These are phyloP conservation scores for Lycia hirtaria DNA, from an alignment of 2,888 invertebrate species.

Conservation along the genomic window DNA sequence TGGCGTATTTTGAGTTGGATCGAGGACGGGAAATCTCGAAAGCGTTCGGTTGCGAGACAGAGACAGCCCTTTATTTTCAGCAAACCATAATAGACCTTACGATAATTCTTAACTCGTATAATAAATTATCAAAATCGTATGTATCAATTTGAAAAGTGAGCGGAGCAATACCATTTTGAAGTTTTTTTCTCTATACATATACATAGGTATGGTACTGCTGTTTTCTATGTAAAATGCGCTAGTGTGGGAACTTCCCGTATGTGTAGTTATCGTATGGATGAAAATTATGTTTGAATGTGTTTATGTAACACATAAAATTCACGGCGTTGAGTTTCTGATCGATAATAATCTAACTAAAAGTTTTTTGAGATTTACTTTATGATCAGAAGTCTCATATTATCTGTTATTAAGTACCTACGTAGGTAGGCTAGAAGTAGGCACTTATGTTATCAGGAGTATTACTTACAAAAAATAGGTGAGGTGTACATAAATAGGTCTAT, in stretches of 20 bases:
- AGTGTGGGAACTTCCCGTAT: constrained; percentile 77
- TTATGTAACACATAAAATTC: constrained; percentile 72
- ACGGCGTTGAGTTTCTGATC: constrained; percentile 66
- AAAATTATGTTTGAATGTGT: constrained; percentile 61
- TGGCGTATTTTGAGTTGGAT: constrained; percentile 85
- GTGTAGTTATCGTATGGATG: constrained; percentile 72
- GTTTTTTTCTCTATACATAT: constrained; percentile 77
- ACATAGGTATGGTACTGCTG: constrained; percentile 71
- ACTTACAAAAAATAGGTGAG: not conserved
- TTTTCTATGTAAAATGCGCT: constrained; percentile 75
- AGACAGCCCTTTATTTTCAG: constrained; percentile 56
- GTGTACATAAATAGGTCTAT: not conserved
- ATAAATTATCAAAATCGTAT: constrained; percentile 62
- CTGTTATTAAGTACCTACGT: not conserved
- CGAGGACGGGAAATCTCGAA: constrained; percentile 84
- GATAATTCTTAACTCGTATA: constrained; percentile 61
- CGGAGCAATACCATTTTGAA: constrained; percentile 82
- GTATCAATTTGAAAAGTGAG: constrained; percentile 60
- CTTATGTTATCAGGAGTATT: not conserved
- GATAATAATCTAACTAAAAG: constrained; percentile 80
- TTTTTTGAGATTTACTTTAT: too few species aligned
- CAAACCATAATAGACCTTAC: constrained; percentile 73
- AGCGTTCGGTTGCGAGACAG: constrained; percentile 78
- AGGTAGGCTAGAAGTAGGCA: not conserved
- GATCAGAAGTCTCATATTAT: too few species aligned